These are phyloP conservation scores for Sclerurus mexicanus DNA, from an alignment of 2,113 vertebrate species.

Conservation along the genomic window DNA sequence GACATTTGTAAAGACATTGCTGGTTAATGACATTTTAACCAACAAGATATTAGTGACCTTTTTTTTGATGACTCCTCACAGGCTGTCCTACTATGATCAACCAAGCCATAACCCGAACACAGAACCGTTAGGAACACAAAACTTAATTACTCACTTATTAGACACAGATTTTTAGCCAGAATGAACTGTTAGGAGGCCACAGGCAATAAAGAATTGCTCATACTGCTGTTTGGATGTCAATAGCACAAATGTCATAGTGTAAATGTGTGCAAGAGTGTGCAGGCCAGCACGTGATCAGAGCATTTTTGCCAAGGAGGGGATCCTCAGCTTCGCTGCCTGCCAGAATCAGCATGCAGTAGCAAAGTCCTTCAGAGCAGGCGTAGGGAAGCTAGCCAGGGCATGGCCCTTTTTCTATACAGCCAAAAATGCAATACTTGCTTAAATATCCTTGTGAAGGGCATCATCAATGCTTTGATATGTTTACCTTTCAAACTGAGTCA, in stretches of 20 bases:
- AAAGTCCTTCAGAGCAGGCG: neutral
- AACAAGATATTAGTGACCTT: neutral
- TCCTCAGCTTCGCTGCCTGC: accelerated
- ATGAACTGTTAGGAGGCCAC: neutral
- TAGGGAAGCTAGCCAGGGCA: neutral
- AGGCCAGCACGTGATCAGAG: accelerated
- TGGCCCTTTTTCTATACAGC: neutral
- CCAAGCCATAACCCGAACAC: neutral
- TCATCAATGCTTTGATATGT: neutral
- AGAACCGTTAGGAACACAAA: neutral
- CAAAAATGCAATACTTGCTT: neutral
- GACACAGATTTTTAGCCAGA: neutral
- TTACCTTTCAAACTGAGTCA: neutral
- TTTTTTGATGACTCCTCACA: neutral
- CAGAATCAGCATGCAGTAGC: neutral
- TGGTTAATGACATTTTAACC: neutral
- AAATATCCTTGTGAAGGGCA: neutral
- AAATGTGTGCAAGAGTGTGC: neutral
- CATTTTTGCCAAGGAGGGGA: neutral
- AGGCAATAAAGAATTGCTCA: neutral
- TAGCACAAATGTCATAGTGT: neutral
- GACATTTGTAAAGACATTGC: neutral
- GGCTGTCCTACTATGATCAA: neutral
- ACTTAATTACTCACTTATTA: neutral
- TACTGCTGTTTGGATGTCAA: neutral